Base-by-base conservation (phyloP, 2,888 invertebrate species). In the Ichneumoninae sp. region DNA sequence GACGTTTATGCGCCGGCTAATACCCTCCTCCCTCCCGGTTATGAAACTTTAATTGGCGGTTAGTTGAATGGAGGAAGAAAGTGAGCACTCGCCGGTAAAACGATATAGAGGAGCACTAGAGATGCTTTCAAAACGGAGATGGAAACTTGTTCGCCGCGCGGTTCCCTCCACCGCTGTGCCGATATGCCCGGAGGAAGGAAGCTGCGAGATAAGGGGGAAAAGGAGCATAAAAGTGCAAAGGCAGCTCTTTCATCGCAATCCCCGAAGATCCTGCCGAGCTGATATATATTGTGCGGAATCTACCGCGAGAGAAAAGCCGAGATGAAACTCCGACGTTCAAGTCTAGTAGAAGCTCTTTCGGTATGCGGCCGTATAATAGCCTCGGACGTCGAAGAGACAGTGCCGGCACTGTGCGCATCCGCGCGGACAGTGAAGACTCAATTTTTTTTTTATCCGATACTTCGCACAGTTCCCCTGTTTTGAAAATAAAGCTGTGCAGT, bases 21-120 rank as follows among this genome's bases (percentile, higher is more conserved):
- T 50, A 16, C 10, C 22, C 33, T 22, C 19, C 8, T 19, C 10
- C 40, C 36, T 52, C 6, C 44, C 57, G 44, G 86, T 90, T 91
- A 89, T 90, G 89, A 89, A 90, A 90, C 89, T 90, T 91, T 91
- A 90, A 91, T 91, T 89, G 90, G 86, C 87, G 87, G 81, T 89
- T 87, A 86, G 87, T 85, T 83, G 87, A 84, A 66, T 47, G 33
- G 19, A 40, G n/a, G 52, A 33, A 47, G 70, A 52, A 77, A 65
- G 62, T 62, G 62, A 62, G 62, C 62, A 30, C 62, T 62, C 30
- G 62, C 30, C 62, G 30, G 62, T 30, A 33, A 74, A 69, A 75
- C 69, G 66, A 52, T 71, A 80, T 65, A 71, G 70, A 70, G 16
- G 50, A 62, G 40, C 77, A 57, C 68, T 68, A 13, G 74, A 33